phyloP scores from a whole-genome alignment of 2,888 invertebrate species.

The Rotaria socialis region DNA sequence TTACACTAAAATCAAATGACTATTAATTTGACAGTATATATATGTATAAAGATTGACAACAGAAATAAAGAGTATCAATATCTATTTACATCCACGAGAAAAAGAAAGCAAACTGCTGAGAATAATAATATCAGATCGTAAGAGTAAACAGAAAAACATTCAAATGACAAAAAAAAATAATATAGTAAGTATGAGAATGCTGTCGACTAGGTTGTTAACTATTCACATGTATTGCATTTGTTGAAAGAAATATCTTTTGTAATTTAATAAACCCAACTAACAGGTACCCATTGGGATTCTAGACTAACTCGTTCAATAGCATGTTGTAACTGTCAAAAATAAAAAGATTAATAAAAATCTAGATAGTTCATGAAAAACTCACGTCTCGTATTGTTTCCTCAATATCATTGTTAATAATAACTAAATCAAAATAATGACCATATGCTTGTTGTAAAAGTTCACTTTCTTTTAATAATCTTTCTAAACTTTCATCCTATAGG shows the following conservation, averaged over 20 bases:
- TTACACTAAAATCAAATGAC: neutral
- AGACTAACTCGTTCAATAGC: slow-evolving; percentile 63
- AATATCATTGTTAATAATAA: slow-evolving; percentile 97
- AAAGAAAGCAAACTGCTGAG: neutral
- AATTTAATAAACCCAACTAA: slow-evolving; percentile 83
- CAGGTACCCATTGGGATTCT: slow-evolving; percentile 92
- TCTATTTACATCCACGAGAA: neutral
- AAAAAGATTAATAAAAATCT: neutral
- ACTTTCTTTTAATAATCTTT: slow-evolving; percentile 88
- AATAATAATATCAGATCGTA: slow-evolving; percentile 2
- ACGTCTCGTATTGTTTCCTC: slow-evolving; percentile 87
- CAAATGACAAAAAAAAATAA: neutral
- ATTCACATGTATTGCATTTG: slow-evolving; percentile 20
- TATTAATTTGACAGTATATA: neutral
- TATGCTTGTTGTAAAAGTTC: slow-evolving; percentile 92
- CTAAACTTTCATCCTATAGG: slow-evolving; percentile 87
- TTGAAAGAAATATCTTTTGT: neutral
- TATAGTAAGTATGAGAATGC: neutral
- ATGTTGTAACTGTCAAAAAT: neutral
- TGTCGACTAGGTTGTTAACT: neutral
- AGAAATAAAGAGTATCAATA: neutral
- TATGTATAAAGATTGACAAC: neutral
- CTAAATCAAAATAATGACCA: slow-evolving; percentile 96
- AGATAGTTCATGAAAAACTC: neutral
- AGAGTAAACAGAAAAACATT: neutral